A percentile compares a stretch with the other conserved stretches of the same genome.
Conservation (phyloP, 2,113 vertebrate species). For the Neotoma lepida region DNA sequence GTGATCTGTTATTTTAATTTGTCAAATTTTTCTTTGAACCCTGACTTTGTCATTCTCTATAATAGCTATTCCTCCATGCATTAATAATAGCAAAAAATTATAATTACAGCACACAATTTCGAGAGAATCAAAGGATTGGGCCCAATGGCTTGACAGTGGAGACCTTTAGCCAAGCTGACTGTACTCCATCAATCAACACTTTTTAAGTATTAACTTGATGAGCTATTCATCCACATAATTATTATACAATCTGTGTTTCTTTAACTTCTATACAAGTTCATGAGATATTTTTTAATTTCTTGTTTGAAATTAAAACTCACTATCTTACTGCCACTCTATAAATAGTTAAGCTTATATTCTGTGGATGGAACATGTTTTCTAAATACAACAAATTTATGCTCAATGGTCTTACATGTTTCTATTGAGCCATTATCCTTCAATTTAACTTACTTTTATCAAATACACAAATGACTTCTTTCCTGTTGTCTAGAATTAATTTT, state of each 20-base stretch:
- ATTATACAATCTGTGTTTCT: not conserved
- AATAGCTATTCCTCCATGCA: not conserved
- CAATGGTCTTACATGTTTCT: not conserved
- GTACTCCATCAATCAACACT: not conserved
- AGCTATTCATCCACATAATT: slow-evolving; percentile 16
- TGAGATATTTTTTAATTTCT: slow-evolving; percentile 2
- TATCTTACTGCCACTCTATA: not conserved
- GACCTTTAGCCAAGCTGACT: not conserved
- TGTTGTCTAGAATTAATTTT: not conserved
- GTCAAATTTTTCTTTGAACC: not conserved
- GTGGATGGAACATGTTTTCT: not conserved
- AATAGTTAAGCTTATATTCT: not conserved
- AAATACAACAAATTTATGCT: not conserved
- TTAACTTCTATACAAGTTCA: not conserved
- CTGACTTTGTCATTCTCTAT: not conserved
- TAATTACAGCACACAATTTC: slow-evolving; percentile 1
- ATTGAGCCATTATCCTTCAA: not conserved
- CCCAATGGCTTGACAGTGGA: not conserved
- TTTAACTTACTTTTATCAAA: not conserved
- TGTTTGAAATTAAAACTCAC: slow-evolving; percentile 11
- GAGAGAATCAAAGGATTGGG: slow-evolving; percentile 28
- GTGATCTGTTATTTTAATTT: slow-evolving; percentile 55
- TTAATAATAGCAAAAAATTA: slow-evolving; percentile 9
- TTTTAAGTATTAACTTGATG: not conserved
- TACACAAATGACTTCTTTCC: not conserved